Base-by-base conservation (phyloP, 2,888 invertebrate species). In the Conus canariensis region DNA sequence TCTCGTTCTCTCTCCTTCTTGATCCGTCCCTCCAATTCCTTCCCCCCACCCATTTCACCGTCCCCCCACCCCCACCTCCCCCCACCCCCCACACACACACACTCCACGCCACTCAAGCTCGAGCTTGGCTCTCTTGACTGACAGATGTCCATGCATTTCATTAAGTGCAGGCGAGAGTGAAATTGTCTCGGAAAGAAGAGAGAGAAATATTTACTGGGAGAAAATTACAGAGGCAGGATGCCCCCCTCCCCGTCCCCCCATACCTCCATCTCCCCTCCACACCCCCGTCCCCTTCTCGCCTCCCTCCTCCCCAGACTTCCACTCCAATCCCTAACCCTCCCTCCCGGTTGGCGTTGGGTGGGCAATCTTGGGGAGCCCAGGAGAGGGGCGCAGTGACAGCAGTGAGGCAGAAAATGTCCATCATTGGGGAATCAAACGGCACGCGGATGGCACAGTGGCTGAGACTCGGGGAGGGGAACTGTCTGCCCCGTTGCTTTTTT, bases 101-200 rank as follows among this genome's bases (percentile, higher is more conserved):
- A 45, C 45, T 45, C 45, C 45, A 45, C 45, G 45, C 45, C 45
- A 45, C 45, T 45, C 58, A 58, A 19, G 83, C 58, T 58, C 16
- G 22, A 58, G 58, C 16, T 22, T 4, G 64, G 64, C 56, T 19
- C 22, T 83, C 22, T 16, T 85, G 85, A 85, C n/a, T 85, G 85
- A 85, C 85, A 85, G 85, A 85, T 85, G 85, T 85, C 85, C 85
- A 58, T 59, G 85, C 85, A 85, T 85, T 85, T 85, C 85, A 85
- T 85, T 85, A 85, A 58, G 59, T 59, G 85, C 85, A 85, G 85
- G 85, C 59, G 58, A 85, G 85, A 85, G 58, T 85, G 85, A 85
- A 85, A 85, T 85, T 85, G 85, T 59, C 85, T 58, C 19, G 19
- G 58, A 85, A 59, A 6, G 59, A 59, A 59, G 83, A 45, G 58